These are phyloP conservation scores for Pseudonaja textilis DNA, from an alignment of 2,113 vertebrate species.

Conservation along the genomic window DNA sequence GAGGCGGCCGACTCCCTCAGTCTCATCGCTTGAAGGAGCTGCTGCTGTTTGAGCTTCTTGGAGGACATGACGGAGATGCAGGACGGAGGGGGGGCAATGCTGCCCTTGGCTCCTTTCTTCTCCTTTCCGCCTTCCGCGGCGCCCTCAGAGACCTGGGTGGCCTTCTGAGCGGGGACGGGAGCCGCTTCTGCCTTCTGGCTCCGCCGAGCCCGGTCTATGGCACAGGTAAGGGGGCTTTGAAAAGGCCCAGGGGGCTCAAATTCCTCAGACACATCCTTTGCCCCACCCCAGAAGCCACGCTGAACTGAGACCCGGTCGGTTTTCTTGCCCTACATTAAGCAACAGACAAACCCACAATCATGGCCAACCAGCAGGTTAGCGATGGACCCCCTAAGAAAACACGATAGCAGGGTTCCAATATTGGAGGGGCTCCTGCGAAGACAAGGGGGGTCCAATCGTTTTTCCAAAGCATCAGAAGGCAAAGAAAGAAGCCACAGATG, in stretches of 20 bases:
- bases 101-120: neutral
- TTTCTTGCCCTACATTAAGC: neutral
- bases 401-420: neutral
- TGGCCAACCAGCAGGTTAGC: neutral
- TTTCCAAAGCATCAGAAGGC: neutral
- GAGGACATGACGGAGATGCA: conserved; percentile 43
- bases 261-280: neutral
- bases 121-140: neutral
- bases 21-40: neutral
- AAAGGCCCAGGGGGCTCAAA: neutral
- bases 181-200: neutral
- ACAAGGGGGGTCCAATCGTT: neutral
- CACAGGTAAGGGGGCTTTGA: neutral
- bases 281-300: neutral
- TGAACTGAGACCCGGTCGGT: neutral
- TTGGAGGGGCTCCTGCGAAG: neutral
- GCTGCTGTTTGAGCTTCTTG: neutral
- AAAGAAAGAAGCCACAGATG: neutral
- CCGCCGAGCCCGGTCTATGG: conserved; percentile 22
- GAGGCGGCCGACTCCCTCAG: neutral
- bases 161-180: conserved; percentile 13
- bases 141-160: accelerated
- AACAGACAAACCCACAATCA: neutral
- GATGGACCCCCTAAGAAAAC: neutral
- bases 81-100: conserved; percentile 45